Evolutionary conservation across 2,797 vertebrate species (phyloP).

Genomic region (Onychomys arenicola): DNA sequence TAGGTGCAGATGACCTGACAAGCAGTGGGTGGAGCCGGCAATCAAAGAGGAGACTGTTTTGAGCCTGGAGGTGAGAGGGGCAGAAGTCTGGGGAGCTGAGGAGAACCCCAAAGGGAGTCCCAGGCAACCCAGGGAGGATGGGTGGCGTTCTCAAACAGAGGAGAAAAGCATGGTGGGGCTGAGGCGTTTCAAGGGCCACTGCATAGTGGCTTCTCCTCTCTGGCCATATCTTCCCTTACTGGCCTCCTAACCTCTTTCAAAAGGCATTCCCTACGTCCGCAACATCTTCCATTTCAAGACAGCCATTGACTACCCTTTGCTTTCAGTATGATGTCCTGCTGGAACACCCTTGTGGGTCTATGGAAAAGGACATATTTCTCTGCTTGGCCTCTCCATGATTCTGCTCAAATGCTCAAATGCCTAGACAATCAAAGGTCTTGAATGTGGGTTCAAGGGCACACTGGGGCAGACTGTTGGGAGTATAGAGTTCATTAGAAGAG

Average conservation of each 20-base stretch:
- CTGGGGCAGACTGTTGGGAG: neutral
- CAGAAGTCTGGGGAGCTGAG: neutral
- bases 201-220: neutral
- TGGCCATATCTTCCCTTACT: neutral
- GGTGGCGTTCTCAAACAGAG: neutral
- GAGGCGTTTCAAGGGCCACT: neutral
- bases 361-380: neutral
- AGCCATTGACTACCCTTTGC: neutral
- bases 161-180: neutral
- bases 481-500: neutral
- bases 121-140: neutral
- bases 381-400: neutral
- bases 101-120: neutral
- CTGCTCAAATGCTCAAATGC: constrained; percentile 4
- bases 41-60: constrained; percentile 70
- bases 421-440: neutral
- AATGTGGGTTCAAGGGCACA: neutral
- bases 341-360: neutral
- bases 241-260: neutral
- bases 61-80: constrained; percentile 34
- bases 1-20: constrained; percentile 62
- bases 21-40: constrained; percentile 23
- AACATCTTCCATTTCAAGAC: neutral
- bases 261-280: neutral
- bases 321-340: neutral